Conservation (phyloP, 1,140 invertebrate species). For the Drosophila navojoa region DNA sequence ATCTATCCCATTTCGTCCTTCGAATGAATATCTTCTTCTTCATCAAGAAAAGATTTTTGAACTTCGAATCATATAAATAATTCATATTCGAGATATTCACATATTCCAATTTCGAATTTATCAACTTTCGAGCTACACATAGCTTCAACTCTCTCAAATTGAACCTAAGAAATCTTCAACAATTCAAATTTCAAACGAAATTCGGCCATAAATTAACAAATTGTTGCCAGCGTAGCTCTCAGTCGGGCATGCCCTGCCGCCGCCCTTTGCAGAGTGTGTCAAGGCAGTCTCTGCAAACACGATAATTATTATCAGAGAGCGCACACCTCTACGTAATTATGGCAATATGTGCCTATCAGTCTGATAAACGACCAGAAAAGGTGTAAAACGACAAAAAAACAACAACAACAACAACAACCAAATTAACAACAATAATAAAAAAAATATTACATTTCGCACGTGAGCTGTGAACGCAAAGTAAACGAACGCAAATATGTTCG, state of each 20-base stretch:
- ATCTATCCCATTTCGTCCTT: too few relatives aligned
- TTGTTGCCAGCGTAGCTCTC: not conserved
- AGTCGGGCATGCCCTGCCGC: not conserved
- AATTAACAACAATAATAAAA: not conserved
- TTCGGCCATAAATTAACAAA: too few relatives aligned
- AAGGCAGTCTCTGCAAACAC: constrained; percentile 6
- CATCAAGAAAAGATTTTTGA: too few relatives aligned
- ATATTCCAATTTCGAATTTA: too few relatives aligned
- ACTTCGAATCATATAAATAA: too few relatives aligned
- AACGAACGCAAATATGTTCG: constrained; percentile 16
- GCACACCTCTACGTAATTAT: constrained; percentile 17
- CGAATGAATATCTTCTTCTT: too few relatives aligned
- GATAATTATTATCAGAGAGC: constrained; percentile 21
- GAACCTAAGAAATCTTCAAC: too few relatives aligned
- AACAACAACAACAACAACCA: not conserved
- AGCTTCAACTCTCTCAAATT: too few relatives aligned
- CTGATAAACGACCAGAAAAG: constrained; percentile 23
- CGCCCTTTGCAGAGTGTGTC: not conserved
- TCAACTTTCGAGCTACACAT: too few relatives aligned
- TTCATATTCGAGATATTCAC: too few relatives aligned
- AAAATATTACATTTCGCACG: constrained; percentile 27
- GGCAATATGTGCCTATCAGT: constrained; percentile 15
- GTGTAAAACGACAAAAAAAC: constrained; percentile 12
- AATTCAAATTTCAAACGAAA: too few relatives aligned
- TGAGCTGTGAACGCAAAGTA: constrained; percentile 14